Conservation (phyloP, 2,888 invertebrate genomes). For the Macrophya alboannulata region DNA sequence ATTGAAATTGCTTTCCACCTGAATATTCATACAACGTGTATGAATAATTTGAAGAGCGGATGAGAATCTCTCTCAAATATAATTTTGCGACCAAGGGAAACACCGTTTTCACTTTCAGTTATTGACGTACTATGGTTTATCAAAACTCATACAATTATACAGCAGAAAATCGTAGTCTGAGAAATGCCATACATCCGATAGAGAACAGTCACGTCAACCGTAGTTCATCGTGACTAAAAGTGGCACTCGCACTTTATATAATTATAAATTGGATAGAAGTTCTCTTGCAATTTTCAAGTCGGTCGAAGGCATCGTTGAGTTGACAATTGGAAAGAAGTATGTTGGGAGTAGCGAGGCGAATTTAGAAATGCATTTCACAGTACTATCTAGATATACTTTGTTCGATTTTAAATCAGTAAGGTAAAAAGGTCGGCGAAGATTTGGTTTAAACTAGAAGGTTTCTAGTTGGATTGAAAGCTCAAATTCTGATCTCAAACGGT, state of each 20-base stretch:
- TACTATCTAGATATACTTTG: neutral
- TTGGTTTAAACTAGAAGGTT: neutral
- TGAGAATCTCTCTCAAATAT: neutral
- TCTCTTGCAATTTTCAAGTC: neutral
- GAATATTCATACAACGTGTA: conserved; percentile 11
- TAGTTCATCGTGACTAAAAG: neutral
- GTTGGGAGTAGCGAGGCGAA: neutral
- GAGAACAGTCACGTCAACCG: neutral
- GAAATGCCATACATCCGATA: neutral
- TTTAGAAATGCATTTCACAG: conserved; percentile 18
- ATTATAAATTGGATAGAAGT: neutral
- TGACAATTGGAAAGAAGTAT: neutral
- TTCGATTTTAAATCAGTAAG: neutral
- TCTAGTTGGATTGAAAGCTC: neutral
- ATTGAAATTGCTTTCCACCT: neutral
- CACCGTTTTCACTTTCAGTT: neutral
- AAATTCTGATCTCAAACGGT: conserved; percentile 19
- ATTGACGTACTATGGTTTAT: neutral
- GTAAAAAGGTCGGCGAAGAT: neutral
- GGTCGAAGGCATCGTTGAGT: neutral
- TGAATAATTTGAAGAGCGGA: neutral
- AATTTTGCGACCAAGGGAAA: neutral
- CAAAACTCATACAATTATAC: neutral
- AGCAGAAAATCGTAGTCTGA: neutral
- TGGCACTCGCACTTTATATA: neutral